Evolutionary conservation across 2,888 invertebrate species (phyloP).

Genomic region (Sminthurinus aureus): DNA sequence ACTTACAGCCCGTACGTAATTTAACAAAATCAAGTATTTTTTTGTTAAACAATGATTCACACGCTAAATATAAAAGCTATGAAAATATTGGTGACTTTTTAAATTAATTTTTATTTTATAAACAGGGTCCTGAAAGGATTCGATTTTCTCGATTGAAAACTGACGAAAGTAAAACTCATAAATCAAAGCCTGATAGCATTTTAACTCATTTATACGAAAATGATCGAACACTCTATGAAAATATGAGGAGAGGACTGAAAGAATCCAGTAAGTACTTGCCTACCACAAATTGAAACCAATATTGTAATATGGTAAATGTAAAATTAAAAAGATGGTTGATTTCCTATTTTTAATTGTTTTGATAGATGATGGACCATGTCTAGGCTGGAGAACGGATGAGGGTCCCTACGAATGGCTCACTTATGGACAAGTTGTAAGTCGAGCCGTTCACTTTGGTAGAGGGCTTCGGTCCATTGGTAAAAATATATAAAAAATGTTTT

Average conservation of each 20-base stretch:
- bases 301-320: neutral
- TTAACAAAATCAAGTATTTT: too few relatives aligned
- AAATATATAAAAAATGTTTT: neutral
- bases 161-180: neutral
- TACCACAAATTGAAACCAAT: neutral
- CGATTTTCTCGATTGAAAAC: neutral
- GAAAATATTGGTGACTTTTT: too few relatives aligned
- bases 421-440: neutral
- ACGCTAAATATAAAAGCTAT: too few relatives aligned
- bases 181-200: neutral
- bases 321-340: too few relatives aligned
- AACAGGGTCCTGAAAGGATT: neutral
- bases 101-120: neutral
- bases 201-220: neutral
- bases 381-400: neutral
- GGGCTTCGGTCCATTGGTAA: neutral
- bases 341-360: too few relatives aligned
- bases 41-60: too few relatives aligned
- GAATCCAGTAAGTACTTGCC: neutral
- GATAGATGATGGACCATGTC: neutral
- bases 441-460: neutral
- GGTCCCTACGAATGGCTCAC: conserved; percentile 9
- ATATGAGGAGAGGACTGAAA: neutral
- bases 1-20: too few relatives aligned
- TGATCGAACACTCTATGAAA: neutral